Percentiles rank a stretch among this genome's conserved stretches.
Conservation (phyloP, 2,113 vertebrate species). For the Pao palembangensis region DNA sequence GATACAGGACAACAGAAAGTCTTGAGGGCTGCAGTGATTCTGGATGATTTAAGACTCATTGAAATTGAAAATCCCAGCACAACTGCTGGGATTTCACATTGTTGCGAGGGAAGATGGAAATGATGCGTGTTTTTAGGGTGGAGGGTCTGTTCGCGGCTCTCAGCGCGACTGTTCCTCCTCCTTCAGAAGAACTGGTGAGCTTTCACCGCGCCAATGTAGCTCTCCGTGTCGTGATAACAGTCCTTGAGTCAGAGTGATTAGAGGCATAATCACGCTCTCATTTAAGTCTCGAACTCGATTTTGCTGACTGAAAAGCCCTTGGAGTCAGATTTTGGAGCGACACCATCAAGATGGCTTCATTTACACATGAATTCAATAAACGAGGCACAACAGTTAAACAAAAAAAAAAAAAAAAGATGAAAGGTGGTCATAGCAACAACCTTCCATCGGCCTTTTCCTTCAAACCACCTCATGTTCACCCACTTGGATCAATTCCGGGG, state of each 20-base stretch:
- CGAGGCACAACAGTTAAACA: background rate
- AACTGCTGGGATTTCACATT: slow-evolving; percentile 1
- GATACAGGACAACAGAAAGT: background rate
- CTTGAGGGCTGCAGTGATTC: background rate
- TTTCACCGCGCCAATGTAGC: slow-evolving; percentile 26
- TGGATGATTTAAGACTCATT: slow-evolving; percentile 16
- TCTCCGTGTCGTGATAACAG: slow-evolving; percentile 11
- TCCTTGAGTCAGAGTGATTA: slow-evolving; percentile 21
- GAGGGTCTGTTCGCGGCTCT: slow-evolving; percentile 10
- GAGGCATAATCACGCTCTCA: slow-evolving; percentile 10
- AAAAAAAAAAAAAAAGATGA: background rate
- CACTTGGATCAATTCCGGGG: slow-evolving; percentile 4
- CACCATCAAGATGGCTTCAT: background rate
- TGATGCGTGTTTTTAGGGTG: slow-evolving; percentile 21
- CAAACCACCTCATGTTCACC: background rate
- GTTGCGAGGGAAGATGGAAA: too few species aligned
- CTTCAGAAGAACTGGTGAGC: slow-evolving; percentile 11
- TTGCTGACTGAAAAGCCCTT: slow-evolving; percentile 12
- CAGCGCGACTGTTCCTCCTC: too few species aligned
- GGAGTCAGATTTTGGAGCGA: background rate
- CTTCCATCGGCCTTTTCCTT: too few species aligned
- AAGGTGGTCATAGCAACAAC: background rate
- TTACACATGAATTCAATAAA: background rate
- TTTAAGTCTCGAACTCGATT: slow-evolving; percentile 15
- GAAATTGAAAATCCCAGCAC: slow-evolving; percentile 9